These are phyloP conservation scores for Bombylius discolor DNA, from an alignment of 2,888 invertebrate species.

Conservation along the genomic window DNA sequence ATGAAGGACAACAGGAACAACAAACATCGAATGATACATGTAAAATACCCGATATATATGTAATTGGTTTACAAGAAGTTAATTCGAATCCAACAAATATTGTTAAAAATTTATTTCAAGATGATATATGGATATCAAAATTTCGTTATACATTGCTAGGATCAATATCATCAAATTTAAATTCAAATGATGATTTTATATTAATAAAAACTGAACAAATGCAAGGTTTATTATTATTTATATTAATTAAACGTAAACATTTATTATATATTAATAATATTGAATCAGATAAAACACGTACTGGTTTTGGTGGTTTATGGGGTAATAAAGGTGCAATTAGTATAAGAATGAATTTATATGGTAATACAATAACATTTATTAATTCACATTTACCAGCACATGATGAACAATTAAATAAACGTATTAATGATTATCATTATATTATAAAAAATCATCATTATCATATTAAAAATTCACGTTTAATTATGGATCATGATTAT, in stretches of 20 bases:
- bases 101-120: constrained; percentile 64
- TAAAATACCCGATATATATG: constrained; percentile 64
- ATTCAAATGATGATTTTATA: constrained; percentile 56
- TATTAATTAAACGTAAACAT: constrained; percentile 68
- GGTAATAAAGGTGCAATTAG: constrained; percentile 94
- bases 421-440: constrained; percentile 76
- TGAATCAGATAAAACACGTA: constrained; percentile 76
- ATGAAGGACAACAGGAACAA: background rate
- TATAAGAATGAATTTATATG: constrained; percentile 73
- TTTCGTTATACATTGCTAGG: constrained; percentile 49
- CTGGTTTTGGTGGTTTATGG: constrained; percentile 87
- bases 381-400: constrained; percentile 87
- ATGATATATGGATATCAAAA: constrained; percentile 72
- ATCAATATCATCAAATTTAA: constrained; percentile 26
- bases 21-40: constrained; percentile 42
- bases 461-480: constrained; percentile 59
- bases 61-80: constrained; percentile 79
- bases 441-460: constrained; percentile 75
- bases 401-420: constrained; percentile 67
- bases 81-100: constrained; percentile 78
- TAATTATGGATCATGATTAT: constrained; percentile 85
- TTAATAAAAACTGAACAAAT: constrained; percentile 68
- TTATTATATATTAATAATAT: constrained; percentile 69
- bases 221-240: constrained; percentile 67
- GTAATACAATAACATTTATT: constrained; percentile 76